Evolutionary conservation across 92 coral and sea anemone species (phyloP).

Genomic region (Bergia sp.): DNA sequence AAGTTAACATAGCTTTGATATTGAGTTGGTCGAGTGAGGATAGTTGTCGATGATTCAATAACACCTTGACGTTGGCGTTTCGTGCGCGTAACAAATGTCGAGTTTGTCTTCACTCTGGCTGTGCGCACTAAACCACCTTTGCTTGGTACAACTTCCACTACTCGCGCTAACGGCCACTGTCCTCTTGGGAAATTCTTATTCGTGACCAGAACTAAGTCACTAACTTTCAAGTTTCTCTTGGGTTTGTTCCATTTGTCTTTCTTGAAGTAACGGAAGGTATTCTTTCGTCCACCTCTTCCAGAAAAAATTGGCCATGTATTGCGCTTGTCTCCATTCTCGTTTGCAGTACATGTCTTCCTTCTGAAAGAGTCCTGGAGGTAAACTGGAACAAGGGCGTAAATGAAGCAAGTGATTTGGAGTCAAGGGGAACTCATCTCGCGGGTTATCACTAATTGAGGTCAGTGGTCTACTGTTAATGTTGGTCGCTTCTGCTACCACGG

Average conservation of each 20-base stretch:
- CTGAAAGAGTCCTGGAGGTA: not conserved
- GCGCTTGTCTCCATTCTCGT: not conserved
- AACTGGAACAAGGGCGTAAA: not conserved
- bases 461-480: constrained; percentile 47
- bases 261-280: not conserved
- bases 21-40: not conserved
- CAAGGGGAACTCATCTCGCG: no score
- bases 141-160: no score
- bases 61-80: not conserved
- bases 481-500: constrained; percentile 61
- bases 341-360: no score
- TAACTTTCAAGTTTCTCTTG: no score
- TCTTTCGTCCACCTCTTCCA: not conserved
- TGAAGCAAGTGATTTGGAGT: no score
- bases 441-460: no score
- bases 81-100: not conserved
- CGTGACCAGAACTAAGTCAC: not conserved
- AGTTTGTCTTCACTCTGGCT: no score
- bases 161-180: no score
- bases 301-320: not conserved
- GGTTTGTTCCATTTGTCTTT: no score
- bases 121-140: no score
- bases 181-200: constrained; percentile 16
- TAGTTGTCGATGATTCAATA: no score
- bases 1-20: not conserved